Conservation (phyloP, 1,140 invertebrate genomes). For the Oncopodura yosiiana region DNA sequence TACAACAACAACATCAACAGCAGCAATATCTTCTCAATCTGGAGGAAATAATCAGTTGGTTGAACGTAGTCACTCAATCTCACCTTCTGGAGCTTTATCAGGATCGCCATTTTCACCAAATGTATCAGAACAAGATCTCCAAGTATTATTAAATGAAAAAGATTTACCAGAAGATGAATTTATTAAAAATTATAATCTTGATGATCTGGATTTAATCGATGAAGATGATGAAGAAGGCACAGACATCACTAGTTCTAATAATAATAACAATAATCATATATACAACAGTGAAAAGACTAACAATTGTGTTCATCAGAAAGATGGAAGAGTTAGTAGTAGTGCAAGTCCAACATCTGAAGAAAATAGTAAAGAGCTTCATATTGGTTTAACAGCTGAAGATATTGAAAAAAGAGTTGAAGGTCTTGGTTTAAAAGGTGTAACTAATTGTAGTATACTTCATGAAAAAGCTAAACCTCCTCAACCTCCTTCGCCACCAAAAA, state of each 20-base stretch:
- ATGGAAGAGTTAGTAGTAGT: too few species aligned
- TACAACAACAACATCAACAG: too few species aligned
- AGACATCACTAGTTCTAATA: constrained; percentile 4
- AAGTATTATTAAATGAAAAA: constrained; percentile 59
- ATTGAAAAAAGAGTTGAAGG: constrained; percentile 43
- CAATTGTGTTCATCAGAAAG: background rate
- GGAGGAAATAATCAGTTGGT: background rate
- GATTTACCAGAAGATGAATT: constrained; percentile 64
- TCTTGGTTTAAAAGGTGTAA: constrained; percentile 47
- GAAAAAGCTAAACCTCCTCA: constrained; percentile 54
- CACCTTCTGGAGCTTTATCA: too few species aligned
- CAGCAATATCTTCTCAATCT: too few species aligned
- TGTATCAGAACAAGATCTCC: constrained; percentile 57
- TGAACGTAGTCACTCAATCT: background rate
- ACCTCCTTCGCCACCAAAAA: constrained; percentile 63
- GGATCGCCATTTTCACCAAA: constrained; percentile 32
- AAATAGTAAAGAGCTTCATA: constrained; percentile 33
- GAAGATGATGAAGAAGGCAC: constrained; percentile 6
- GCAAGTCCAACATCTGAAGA: too few species aligned
- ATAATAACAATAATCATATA: constrained; percentile 11
- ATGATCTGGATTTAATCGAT: constrained; percentile 10
- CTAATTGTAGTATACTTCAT: constrained; percentile 46
- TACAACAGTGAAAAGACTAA: background rate
- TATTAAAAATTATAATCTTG: constrained; percentile 11
- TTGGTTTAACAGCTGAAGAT: constrained; percentile 41